A percentile compares a stretch with the other conserved stretches of the same genome.
phyloP scores from a whole-genome alignment of 30 jellyfish, hydroid and myxozoan species.

The Turritopsis dohrnii region DNA sequence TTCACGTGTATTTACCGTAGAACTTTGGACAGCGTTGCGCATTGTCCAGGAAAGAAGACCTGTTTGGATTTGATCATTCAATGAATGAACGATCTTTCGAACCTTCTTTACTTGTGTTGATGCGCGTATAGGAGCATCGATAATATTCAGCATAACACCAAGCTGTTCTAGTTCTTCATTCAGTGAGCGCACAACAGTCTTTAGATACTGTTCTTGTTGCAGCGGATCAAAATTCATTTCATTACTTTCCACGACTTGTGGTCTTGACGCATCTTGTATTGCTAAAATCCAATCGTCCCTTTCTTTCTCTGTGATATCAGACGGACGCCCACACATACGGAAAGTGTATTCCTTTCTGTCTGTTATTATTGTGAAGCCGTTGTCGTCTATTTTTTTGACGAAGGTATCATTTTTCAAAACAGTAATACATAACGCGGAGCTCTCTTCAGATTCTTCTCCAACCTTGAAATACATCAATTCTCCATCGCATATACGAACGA shows the following conservation, averaged over 20 bases:
- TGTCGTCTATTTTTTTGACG: conserved; percentile 55
- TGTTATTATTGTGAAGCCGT: conserved; percentile 57
- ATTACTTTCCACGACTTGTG: conserved; percentile 32
- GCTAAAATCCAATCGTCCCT: conserved; percentile 93
- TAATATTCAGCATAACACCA: conserved; percentile 61
- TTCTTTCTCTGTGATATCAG: conserved; percentile 36
- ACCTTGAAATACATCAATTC: conserved; percentile 66
- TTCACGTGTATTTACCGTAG: neutral
- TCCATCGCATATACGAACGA: conserved; percentile 60
- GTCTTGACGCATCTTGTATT: conserved; percentile 73
- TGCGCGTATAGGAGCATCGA: conserved; percentile 95
- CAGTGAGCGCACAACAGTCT: conserved; percentile 56
- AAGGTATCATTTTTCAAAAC: conserved; percentile 47
- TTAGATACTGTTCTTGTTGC: conserved; percentile 71
- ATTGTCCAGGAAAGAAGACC: conserved; percentile 88
- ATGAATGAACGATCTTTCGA: conserved; percentile 58
- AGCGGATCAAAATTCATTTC: conserved; percentile 11
- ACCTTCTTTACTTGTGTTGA: conserved; percentile 80
- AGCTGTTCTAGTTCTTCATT: conserved; percentile 84
- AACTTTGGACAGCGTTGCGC: conserved; percentile 13
- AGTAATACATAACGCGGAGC: conserved; percentile 66
- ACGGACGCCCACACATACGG: conserved; percentile 35
- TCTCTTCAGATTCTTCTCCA: conserved; percentile 68
- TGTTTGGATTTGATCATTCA: conserved; percentile 69
- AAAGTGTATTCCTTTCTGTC: conserved; percentile 64